A percentile compares a stretch with the other conserved stretches of the same genome.
These are phyloP conservation scores for Mobula hypostoma DNA, from an alignment of 2,113 vertebrate species.

Conservation along the genomic window DNA sequence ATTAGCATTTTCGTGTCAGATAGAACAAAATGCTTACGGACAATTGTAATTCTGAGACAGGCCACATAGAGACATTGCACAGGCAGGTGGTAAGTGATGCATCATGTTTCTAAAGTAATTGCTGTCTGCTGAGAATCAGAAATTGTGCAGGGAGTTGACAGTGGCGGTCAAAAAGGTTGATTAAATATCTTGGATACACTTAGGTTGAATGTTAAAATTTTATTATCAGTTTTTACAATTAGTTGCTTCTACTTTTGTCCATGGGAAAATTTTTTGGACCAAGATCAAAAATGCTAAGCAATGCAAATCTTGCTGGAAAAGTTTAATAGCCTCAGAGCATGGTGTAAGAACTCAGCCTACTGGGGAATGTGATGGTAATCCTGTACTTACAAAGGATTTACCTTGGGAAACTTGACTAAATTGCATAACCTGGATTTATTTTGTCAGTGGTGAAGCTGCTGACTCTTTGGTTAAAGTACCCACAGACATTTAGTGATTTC, in stretches of 20 bases:
- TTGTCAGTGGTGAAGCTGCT: no score
- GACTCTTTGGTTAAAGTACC: no score
- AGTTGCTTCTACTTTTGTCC: neutral
- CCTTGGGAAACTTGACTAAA: neutral
- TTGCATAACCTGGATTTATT: neutral
- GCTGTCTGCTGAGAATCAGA: neutral
- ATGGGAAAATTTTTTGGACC: neutral
- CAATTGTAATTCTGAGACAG: no score
- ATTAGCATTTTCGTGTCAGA: no score
- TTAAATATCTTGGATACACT: neutral
- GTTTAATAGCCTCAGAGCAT: neutral
- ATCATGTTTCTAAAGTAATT: neutral
- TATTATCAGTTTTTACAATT: neutral
- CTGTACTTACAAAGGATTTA: neutral
- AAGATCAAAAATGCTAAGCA: neutral
- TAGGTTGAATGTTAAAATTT: neutral
- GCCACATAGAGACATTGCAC: no score
- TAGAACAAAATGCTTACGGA: no score
- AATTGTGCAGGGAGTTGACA: neutral
- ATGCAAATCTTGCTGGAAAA: neutral
- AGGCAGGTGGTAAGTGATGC: no score
- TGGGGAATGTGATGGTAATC: neutral
- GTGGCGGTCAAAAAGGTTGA: no score
- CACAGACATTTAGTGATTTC: no score
- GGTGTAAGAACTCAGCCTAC: neutral